phyloP scores from a whole-genome alignment of 2,113 vertebrate genomes.

The Tiliqua scincoides region DNA sequence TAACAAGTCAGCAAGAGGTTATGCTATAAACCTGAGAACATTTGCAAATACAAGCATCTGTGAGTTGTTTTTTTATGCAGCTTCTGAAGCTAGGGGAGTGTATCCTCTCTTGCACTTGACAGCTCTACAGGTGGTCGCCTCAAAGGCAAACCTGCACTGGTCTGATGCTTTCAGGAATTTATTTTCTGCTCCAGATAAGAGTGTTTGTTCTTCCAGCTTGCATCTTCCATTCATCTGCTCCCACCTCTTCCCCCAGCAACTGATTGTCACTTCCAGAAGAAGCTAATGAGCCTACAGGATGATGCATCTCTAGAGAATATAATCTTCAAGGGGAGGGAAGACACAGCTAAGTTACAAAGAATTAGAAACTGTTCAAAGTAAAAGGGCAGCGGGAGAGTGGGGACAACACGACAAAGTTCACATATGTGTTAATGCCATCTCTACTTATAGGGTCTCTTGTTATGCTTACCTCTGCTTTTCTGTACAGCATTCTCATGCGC shows the following conservation, averaged over 20 bases:
- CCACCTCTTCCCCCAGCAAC: background rate
- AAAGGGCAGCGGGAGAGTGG: background rate
- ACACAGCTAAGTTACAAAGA: background rate
- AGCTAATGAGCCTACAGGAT: conserved; percentile 53
- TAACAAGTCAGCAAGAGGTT: no score
- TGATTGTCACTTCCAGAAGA: conserved; percentile 14
- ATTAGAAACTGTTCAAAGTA: background rate
- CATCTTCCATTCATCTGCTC: background rate
- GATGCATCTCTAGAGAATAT: background rate
- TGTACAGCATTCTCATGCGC: no score
- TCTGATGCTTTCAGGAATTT: background rate
- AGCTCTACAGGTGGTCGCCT: background rate
- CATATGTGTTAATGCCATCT: no score
- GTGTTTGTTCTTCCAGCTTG: background rate
- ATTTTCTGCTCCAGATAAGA: background rate
- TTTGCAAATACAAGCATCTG: no score
- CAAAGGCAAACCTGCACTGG: background rate
- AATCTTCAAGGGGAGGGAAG: background rate
- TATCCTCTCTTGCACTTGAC: background rate
- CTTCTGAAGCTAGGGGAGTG: no score
- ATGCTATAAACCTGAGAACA: no score
- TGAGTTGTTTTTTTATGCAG: no score
- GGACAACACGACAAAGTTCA: background rate
- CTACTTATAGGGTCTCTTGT: no score
- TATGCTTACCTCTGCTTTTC: no score